Evolutionary conservation across 2,113 vertebrate genomes (phyloP).

Genomic region (Phrynocephalus versicolor): DNA sequence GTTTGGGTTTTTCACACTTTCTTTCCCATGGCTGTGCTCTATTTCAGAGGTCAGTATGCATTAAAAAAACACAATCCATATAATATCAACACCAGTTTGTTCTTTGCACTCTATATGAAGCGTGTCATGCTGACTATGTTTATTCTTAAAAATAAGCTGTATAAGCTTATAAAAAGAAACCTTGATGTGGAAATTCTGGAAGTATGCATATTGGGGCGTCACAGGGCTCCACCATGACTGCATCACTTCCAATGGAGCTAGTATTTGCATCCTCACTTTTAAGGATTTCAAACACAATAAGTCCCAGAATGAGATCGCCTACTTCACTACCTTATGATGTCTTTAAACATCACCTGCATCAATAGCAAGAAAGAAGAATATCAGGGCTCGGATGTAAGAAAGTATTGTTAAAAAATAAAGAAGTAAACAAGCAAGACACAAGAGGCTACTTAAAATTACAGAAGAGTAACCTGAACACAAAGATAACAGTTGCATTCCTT

Average conservation of each 20-base stretch:
- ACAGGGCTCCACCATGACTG: not conserved
- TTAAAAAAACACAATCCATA: not conserved
- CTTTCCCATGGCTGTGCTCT: not conserved
- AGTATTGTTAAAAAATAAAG: conserved; percentile 27
- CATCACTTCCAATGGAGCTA: not conserved
- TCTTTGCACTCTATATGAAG: not conserved
- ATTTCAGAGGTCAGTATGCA: not conserved
- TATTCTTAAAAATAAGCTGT: not conserved
- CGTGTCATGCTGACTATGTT: not conserved
- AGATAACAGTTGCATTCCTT: not conserved
- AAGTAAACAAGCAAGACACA: not conserved
- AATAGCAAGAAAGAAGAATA: conserved; percentile 15
- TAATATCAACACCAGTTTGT: not conserved
- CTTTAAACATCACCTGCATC: not conserved
- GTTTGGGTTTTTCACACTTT: not conserved
- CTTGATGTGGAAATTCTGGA: not conserved
- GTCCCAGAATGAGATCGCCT: not conserved
- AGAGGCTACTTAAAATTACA: conserved; percentile 46
- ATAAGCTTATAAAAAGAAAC: not conserved
- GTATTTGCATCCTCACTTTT: not conserved
- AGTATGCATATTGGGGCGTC: not conserved
- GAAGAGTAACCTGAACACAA: conserved; percentile 30
- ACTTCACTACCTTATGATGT: conserved; percentile 5
- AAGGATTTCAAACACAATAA: not conserved
- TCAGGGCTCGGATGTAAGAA: conserved; percentile 8